Percentiles rank a stretch among this genome's conserved stretches.
phyloP scores from a whole-genome alignment of 2,113 vertebrate species.

The Takifugu bimaculatus region DNA sequence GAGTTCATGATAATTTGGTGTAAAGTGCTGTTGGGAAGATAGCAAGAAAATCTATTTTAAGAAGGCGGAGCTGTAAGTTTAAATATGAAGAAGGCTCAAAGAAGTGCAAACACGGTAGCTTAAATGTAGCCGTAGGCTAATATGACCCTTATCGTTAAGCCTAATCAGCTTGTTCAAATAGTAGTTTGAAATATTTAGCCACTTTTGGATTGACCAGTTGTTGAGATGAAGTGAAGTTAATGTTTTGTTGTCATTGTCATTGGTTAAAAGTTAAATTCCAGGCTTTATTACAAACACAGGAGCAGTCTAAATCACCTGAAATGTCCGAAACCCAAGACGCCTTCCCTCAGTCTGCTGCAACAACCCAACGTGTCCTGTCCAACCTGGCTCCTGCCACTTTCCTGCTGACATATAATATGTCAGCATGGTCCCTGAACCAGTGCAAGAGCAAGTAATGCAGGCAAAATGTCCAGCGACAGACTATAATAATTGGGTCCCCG shows the following conservation, averaged over 20 bases:
- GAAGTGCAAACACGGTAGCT: constrained; percentile 2
- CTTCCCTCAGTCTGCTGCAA: neutral
- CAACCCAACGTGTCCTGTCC: neutral
- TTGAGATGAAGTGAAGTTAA: too few relatives aligned
- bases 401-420: constrained; percentile 55
- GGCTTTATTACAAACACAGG: neutral
- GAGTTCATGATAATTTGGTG: too few relatives aligned
- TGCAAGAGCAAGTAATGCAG: constrained; percentile 55
- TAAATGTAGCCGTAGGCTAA: neutral
- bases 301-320: too few relatives aligned
- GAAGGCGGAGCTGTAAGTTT: too few relatives aligned
- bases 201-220: constrained; percentile 30
- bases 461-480: constrained; percentile 57
- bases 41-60: too few relatives aligned
- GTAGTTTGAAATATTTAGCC: constrained; percentile 38
- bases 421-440: constrained; percentile 44
- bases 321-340: constrained; percentile 1
- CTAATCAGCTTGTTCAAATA: constrained; percentile 36
- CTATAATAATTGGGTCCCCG: constrained; percentile 49
- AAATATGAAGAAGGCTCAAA: neutral
- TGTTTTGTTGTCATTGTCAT: neutral
- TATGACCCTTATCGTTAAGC: constrained; percentile 22
- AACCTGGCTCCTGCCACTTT: constrained; percentile 31
- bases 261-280: neutral
- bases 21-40: too few relatives aligned